A percentile compares a stretch with the other conserved stretches of the same genome.
Evolutionary conservation across 1,140 invertebrate species (phyloP).

Genomic region (Drosophila persimilis): DNA sequence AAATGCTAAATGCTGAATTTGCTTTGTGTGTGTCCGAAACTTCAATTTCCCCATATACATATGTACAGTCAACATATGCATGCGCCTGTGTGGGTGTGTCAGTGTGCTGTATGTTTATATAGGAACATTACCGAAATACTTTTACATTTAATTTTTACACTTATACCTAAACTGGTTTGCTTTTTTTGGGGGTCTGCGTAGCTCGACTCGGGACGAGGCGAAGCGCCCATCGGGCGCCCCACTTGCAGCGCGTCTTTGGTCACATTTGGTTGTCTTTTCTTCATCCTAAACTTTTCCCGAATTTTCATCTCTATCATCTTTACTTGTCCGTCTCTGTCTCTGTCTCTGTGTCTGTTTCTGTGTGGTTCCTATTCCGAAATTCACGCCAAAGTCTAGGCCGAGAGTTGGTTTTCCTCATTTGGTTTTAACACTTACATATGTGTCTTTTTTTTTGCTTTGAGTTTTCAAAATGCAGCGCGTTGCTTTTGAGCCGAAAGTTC

Average conservation of each 20-base stretch:
- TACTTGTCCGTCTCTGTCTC: constrained; percentile 17
- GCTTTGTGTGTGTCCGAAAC: constrained; percentile 57
- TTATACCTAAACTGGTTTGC: constrained; percentile 71
- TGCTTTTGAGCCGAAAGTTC: constrained; percentile 49
- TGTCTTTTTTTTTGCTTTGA: constrained; percentile 14
- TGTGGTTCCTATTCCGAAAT: constrained; percentile 65
- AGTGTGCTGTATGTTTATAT: constrained; percentile 62
- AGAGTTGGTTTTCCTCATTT: constrained; percentile 53
- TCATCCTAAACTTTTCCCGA: constrained; percentile 32
- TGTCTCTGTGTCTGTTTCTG: constrained; percentile 17
- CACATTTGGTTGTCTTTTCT: constrained; percentile 44
- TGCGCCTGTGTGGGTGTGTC: constrained; percentile 34
- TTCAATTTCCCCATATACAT: constrained; percentile 51
- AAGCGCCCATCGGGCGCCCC: constrained; percentile 17
- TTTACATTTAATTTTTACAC: constrained; percentile 79
- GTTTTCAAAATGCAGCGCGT: constrained; percentile 52
- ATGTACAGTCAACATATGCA: constrained; percentile 48
- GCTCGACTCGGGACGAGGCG: constrained; percentile 27
- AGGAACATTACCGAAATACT: constrained; percentile 83
- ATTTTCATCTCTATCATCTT: constrained; percentile 8
- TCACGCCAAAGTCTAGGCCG: constrained; percentile 77
- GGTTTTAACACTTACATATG: constrained; percentile 21
- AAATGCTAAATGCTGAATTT: constrained; percentile 74
- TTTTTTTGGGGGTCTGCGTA: constrained; percentile 38
- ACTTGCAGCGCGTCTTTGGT: constrained; percentile 63